phyloP scores from a whole-genome alignment of 2,888 invertebrate species.

The Trilocha varians region DNA sequence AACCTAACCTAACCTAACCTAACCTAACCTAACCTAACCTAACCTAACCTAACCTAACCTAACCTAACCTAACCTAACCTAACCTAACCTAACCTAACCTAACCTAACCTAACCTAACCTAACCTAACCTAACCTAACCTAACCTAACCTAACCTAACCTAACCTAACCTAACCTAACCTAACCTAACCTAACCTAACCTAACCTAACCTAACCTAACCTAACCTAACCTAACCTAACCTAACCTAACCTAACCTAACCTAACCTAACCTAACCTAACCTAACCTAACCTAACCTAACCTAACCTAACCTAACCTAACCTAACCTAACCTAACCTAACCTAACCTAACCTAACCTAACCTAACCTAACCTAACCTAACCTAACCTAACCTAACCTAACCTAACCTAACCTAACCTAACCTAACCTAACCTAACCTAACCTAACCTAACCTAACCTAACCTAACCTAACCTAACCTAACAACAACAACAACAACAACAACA shows the following conservation, averaged over 20 bases:
- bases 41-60: no score
- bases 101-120: no score
- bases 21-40: no score
- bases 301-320: constrained; percentile 13
- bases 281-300: constrained; percentile 15
- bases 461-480: constrained; percentile 15
- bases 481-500: constrained; percentile 12
- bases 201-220: constrained; percentile 14
- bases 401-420: constrained; percentile 15
- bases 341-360: constrained; percentile 17
- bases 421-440: constrained; percentile 15
- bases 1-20: no score
- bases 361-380: constrained; percentile 17
- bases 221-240: constrained; percentile 13
- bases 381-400: constrained; percentile 15
- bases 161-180: constrained; percentile 9
- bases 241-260: constrained; percentile 12
- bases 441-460: constrained; percentile 17
- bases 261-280: constrained; percentile 15
- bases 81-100: no score
- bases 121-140: no score
- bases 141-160: not conserved
- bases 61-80: no score
- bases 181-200: constrained; percentile 12
- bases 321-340: constrained; percentile 15